Evolutionary conservation across 1,140 invertebrate species (phyloP).

Genomic region (Popillia japonica): DNA sequence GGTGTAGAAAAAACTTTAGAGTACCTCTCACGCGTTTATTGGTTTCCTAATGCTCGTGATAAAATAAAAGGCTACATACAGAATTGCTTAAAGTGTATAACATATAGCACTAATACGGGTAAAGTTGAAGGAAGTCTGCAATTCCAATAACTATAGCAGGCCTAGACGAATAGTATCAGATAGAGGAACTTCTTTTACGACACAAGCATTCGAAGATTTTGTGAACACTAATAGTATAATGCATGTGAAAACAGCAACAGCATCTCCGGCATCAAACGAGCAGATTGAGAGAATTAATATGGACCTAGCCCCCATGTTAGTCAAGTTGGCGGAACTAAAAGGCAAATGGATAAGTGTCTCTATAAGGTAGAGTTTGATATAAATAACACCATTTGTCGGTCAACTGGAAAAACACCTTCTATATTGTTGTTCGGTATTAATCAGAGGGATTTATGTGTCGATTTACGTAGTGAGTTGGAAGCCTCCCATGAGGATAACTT

Average conservation of each 20-base stretch:
- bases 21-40: slow-evolving; percentile 42
- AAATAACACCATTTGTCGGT: slow-evolving; percentile 18
- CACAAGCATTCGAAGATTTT: slow-evolving; percentile 47
- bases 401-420: slow-evolving; percentile 14
- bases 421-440: slow-evolving; percentile 10
- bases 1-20: slow-evolving; percentile 48
- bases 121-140: neutral
- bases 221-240: slow-evolving; percentile 47
- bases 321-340: slow-evolving; percentile 35
- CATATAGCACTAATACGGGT: neutral
- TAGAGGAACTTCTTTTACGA: slow-evolving; percentile 50
- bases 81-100: slow-evolving; percentile 49
- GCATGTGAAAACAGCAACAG: slow-evolving; percentile 49
- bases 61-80: slow-evolving; percentile 43
- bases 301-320: slow-evolving; percentile 43
- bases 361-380: slow-evolving; percentile 1
- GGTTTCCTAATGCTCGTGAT: slow-evolving; percentile 45
- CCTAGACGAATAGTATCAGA: slow-evolving; percentile 49
- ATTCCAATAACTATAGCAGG: slow-evolving; percentile 52
- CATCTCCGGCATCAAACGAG: slow-evolving; percentile 50
- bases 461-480: slow-evolving; percentile 38
- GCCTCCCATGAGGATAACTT: neutral
- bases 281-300: slow-evolving; percentile 50
- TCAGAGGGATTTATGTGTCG: slow-evolving; percentile 2
- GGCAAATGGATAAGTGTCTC: neutral